Evolutionary conservation across 2,888 invertebrate genomes (phyloP).

Genomic region (Ethmia dodecea): DNA sequence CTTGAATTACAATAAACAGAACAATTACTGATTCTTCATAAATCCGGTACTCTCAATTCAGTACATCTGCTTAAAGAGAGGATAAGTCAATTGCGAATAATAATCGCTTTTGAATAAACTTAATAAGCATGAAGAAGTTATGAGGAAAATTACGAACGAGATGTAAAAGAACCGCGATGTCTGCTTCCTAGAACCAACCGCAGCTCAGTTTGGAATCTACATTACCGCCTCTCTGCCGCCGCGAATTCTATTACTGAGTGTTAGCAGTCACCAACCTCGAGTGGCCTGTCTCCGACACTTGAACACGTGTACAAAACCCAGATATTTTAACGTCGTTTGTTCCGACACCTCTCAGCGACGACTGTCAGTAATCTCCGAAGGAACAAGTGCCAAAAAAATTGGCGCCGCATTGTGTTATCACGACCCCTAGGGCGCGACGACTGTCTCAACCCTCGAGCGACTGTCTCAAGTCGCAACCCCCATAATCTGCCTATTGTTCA

Average conservation of each 20-base stretch:
- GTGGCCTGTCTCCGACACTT: constrained; percentile 33
- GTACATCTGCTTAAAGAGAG: constrained; percentile 22
- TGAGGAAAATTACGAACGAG: constrained; percentile 3
- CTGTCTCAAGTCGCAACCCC: too few relatives aligned
- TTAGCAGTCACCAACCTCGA: constrained; percentile 26
- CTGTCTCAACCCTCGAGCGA: constrained; percentile 52
- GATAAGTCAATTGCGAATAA: constrained; percentile 31
- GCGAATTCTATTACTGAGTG: constrained; percentile 8
- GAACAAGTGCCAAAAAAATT: constrained; percentile 52
- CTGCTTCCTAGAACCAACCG: constrained; percentile 7
- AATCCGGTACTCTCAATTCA: constrained; percentile 37
- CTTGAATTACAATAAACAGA: constrained; percentile 35
- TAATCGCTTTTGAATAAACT: not conserved
- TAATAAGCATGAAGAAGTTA: constrained; percentile 1
- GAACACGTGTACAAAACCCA: constrained; percentile 61
- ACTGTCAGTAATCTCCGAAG: constrained; percentile 41
- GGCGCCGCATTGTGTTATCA: constrained; percentile 58
- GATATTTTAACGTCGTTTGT: constrained; percentile 69
- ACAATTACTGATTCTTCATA: constrained; percentile 36
- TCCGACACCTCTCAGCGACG: constrained; percentile 51
- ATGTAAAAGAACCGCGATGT: not conserved
- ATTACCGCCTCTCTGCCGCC: constrained; percentile 3
- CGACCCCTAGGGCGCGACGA: constrained; percentile 42
- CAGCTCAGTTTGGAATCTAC: not conserved
- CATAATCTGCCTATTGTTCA: constrained; percentile 40